A percentile compares a stretch with the other conserved stretches of the same genome.
These are phyloP conservation scores for Zophobas atratus DNA, from an alignment of 1,140 invertebrate genomes.

Conservation along the genomic window DNA sequence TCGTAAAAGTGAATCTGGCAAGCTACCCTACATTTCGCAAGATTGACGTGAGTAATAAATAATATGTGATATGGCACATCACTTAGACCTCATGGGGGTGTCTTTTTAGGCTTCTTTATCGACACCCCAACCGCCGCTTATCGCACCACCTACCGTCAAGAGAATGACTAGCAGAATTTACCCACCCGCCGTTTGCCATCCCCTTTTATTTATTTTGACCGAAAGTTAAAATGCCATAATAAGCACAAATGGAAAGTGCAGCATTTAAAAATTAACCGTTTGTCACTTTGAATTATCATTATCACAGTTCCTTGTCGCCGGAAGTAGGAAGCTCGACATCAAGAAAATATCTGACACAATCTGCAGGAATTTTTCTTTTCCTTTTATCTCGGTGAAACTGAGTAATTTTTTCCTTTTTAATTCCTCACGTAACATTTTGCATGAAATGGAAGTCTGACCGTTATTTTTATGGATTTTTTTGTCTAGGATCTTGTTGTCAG, in stretches of 20 bases:
- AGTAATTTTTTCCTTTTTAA: constrained; percentile 34
- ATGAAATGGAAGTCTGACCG: background rate
- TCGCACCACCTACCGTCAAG: constrained; percentile 54
- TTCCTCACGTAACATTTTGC: background rate
- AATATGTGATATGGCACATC: constrained; percentile 49
- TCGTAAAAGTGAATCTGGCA: background rate
- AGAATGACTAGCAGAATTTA: constrained; percentile 54
- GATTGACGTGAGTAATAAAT: constrained; percentile 25
- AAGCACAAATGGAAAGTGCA: constrained; percentile 29
- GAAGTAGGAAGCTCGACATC: constrained; percentile 25
- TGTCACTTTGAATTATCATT: constrained; percentile 47
- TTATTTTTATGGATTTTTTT: constrained; percentile 10
- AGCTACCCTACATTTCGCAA: background rate
- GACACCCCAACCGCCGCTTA: constrained; percentile 57
- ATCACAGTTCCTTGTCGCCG: constrained; percentile 25
- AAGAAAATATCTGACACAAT: constrained; percentile 42
- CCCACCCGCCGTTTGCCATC: constrained; percentile 22
- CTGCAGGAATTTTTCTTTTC: constrained; percentile 35
- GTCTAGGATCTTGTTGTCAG: constrained; percentile 5
- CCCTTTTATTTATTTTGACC: constrained; percentile 44
- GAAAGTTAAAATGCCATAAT: constrained; percentile 45
- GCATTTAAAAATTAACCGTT: constrained; percentile 42
- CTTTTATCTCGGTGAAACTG: background rate
- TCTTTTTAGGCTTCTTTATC: constrained; percentile 58
- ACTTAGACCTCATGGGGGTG: constrained; percentile 55